Evolutionary conservation across 2,113 vertebrate species (phyloP).

Genomic region (Numida meleagris): DNA sequence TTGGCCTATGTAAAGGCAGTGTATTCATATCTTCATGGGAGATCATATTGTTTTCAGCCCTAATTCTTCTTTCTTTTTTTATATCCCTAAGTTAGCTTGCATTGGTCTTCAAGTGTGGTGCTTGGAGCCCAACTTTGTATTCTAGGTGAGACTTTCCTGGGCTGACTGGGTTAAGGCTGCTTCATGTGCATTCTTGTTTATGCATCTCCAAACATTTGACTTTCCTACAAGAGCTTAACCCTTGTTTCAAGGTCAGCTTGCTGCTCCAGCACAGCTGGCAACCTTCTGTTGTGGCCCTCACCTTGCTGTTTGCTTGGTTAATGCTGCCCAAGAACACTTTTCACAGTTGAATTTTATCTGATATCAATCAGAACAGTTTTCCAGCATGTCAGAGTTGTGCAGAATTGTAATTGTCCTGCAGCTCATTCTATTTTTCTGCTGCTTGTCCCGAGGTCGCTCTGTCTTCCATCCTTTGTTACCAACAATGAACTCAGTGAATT

Average conservation of each 20-base stretch:
- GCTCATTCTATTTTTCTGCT: neutral
- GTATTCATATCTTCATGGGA: neutral
- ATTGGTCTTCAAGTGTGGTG: neutral
- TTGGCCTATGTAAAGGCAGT: neutral
- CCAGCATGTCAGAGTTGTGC: neutral
- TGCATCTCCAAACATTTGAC: neutral
- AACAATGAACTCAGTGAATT: neutral
- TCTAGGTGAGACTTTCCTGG: neutral
- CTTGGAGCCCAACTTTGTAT: neutral
- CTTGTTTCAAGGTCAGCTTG: neutral
- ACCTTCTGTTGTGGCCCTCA: neutral
- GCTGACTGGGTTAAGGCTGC: neutral
- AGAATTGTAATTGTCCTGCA: neutral
- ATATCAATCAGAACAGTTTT: neutral
- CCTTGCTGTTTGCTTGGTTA: neutral
- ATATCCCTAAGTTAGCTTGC: neutral
- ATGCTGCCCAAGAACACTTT: neutral
- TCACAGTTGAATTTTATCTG: neutral
- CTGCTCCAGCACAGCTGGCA: neutral
- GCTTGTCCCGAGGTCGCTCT: neutral
- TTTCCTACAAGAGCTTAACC: neutral
- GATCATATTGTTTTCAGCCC: neutral
- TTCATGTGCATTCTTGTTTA: neutral
- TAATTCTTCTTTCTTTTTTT: neutral
- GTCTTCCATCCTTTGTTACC: neutral